Conservation (phyloP, 2,797 vertebrate species). For the Clamator glandarius region DNA sequence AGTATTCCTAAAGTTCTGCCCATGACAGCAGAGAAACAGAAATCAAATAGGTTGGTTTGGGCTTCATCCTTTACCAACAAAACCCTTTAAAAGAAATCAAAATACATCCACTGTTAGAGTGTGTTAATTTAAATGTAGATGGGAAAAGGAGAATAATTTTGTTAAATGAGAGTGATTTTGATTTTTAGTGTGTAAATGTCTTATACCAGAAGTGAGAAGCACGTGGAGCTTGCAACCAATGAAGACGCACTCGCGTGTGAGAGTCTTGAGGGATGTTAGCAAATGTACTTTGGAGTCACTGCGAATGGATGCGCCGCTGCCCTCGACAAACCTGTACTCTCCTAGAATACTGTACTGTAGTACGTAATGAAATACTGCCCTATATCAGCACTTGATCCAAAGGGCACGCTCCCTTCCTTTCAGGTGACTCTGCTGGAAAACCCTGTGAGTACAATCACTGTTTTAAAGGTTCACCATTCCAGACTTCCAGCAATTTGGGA, state of each 20-base stretch:
- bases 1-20: background rate
- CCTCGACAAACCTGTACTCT: background rate
- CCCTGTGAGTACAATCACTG: background rate
- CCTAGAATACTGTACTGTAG: background rate
- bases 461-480: background rate
- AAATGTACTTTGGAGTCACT: background rate
- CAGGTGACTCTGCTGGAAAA: background rate
- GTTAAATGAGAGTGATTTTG: background rate
- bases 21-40: fast-evolving
- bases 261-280: background rate
- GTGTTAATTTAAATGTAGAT: background rate
- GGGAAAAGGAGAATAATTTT: background rate
- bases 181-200: background rate
- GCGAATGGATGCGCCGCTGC: background rate
- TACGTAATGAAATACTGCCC: background rate
- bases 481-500: background rate
- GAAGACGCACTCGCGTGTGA: fast-evolving
- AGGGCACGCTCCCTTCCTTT: background rate
- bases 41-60: background rate
- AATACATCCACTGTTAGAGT: background rate
- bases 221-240: background rate
- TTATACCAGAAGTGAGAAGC: background rate
- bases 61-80: background rate
- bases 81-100: background rate
- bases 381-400: background rate